phyloP scores from a whole-genome alignment of 1,140 invertebrate species.

The Harlomillsia oculata region DNA sequence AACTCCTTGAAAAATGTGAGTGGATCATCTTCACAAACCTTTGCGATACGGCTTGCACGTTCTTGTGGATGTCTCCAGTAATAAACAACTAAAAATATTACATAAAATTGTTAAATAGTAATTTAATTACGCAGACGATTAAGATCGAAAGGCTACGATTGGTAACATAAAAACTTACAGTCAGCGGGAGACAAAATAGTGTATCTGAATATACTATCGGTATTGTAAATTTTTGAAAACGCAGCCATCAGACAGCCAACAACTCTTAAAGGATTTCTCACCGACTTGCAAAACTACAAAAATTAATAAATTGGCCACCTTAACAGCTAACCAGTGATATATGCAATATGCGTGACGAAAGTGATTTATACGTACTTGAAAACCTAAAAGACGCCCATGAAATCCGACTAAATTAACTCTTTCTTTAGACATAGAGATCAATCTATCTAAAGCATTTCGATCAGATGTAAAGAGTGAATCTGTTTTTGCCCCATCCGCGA shows the following conservation, averaged over 20 bases:
- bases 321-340: neutral
- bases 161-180: constrained; percentile 17
- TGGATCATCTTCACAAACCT: constrained; percentile 29
- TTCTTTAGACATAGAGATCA: constrained; percentile 31
- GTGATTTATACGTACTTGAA: constrained; percentile 23
- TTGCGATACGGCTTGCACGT: constrained; percentile 28
- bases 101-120: neutral
- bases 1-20: constrained; percentile 34
- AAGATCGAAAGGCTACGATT: neutral
- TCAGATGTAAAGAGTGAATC: constrained; percentile 29
- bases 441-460: constrained; percentile 24
- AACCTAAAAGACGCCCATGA: constrained; percentile 31
- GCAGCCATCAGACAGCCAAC: constrained; percentile 30
- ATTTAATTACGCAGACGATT: neutral
- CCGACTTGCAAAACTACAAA: constrained; percentile 31
- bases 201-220: constrained; percentile 16
- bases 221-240: constrained; percentile 31
- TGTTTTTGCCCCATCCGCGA: constrained; percentile 17
- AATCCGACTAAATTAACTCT: constrained; percentile 32
- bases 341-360: no score
- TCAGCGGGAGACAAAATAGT: constrained; percentile 23
- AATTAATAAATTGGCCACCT: neutral
- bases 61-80: constrained; percentile 28
- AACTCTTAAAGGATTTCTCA: constrained; percentile 22
- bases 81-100: constrained; percentile 25